Base-by-base conservation (phyloP, 2,888 invertebrate genomes). In the Apodemia mormo region DNA sequence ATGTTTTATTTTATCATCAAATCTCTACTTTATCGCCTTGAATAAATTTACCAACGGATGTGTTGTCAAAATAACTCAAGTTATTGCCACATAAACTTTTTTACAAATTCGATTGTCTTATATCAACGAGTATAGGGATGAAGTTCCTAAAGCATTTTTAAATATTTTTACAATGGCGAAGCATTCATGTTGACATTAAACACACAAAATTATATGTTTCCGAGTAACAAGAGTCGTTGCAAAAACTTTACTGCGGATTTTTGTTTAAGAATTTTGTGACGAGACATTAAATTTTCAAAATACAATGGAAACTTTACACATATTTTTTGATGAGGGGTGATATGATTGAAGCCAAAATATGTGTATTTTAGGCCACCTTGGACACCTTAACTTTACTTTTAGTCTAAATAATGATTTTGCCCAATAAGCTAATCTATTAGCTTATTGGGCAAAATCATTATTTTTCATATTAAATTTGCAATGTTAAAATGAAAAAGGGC, bases 181-280 rank as follows among this genome's bases (percentile, higher is more conserved):
- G 49, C 49, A 75, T 71, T 78, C 78, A 75, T 72, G 70, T 75
- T 75, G 76, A 77, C 78, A 76, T 79, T 77, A 75, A 79, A 77
- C 72, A 73, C 70, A 72, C 76, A 74, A 79, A 77, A 79, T 79
- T 80, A 79, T 73, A 74, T 71, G 72, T 75, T 76, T 66, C 70
- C 69, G 68, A 33, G 67, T 71, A 71, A 68, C 71, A 71, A 71
- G 73, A 71, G 75, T 72, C 75, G 74, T 76, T 75, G 71, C 76
- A 78, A 76, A 76, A 74, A 76, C 65, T 74, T 76, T 76, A 74
- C 69, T 71, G 75, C 49, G 49, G 49, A 14, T 49, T 49, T 49
- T 49, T 4, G 49, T 5, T 43, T 43, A 10, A 43, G 49, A 49
- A 49, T 49, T 14, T 49, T 49, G 49, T 14, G 49, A 49, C 49